Conservation (phyloP, 2,113 vertebrate genomes). For the Apteryx mantelli region DNA sequence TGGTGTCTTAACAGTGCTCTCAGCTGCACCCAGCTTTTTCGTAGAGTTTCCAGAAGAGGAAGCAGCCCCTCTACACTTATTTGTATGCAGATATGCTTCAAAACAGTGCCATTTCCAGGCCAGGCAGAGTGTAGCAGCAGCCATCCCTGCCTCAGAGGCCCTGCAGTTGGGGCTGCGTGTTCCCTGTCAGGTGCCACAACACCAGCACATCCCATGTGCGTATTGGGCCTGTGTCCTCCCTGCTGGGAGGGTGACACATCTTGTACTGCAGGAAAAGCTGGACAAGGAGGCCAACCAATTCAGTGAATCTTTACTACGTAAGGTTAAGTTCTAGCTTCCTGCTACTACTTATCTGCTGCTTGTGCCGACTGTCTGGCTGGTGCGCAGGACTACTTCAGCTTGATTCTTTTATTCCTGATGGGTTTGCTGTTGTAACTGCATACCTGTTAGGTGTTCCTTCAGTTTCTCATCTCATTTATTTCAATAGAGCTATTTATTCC, state of each 20-base stretch:
- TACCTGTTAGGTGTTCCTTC: neutral
- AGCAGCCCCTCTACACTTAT: no score
- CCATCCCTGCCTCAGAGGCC: neutral
- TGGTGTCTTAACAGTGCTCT: neutral
- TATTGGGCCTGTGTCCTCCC: neutral
- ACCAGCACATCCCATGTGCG: neutral
- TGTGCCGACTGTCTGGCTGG: neutral
- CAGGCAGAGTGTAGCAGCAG: no score
- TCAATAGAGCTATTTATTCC: neutral
- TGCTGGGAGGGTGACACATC: neutral
- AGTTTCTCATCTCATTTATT: neutral
- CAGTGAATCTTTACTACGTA: fast-evolving
- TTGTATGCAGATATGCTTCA: no score
- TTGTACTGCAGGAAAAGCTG: neutral
- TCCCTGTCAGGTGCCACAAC: fast-evolving
- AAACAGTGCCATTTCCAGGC: no score
- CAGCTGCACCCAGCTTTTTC: no score
- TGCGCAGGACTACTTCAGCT: no score
- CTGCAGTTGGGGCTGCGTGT: neutral
- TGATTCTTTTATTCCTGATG: neutral
- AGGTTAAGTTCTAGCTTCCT: neutral
- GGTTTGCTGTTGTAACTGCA: fast-evolving
- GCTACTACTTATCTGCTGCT: fast-evolving
- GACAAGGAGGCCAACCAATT: no score
- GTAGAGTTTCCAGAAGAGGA: no score